These are phyloP conservation scores for Meda fulgida DNA, from an alignment of 2,797 vertebrate species.

Conservation along the genomic window DNA sequence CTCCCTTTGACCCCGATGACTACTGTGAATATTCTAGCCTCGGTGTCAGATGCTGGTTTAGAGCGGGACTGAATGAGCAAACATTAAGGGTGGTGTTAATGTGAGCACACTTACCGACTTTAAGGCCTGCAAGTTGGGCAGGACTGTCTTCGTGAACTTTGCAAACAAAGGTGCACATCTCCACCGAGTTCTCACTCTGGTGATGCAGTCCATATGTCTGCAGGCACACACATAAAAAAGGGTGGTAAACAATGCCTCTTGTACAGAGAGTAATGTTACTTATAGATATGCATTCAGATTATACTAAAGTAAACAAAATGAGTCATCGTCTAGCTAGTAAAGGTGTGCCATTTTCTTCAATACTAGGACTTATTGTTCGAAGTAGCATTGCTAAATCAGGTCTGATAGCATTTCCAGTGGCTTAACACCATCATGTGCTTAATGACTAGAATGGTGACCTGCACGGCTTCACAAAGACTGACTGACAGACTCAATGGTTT, in stretches of 20 bases:
- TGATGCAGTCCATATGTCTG: slow-evolving; percentile 96
- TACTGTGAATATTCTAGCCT: slow-evolving; percentile 9
- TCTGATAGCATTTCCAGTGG: slow-evolving; percentile 11
- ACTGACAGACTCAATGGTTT: slow-evolving; percentile 5
- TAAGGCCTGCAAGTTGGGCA: slow-evolving; percentile 88
- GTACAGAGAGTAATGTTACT: background rate
- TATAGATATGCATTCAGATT: background rate
- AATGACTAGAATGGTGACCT: slow-evolving; percentile 13
- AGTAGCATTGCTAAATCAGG: slow-evolving; percentile 1
- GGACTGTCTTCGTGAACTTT: slow-evolving; percentile 89
- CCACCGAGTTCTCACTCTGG: slow-evolving; percentile 89
- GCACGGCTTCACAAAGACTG: background rate
- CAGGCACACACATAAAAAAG: slow-evolving; percentile 57
- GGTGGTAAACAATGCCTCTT: background rate
- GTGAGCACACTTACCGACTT: slow-evolving; percentile 82
- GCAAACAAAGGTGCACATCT: slow-evolving; percentile 97
- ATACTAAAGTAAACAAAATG: slow-evolving; percentile 11
- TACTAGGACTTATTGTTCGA: background rate
- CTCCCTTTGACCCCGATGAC: background rate
- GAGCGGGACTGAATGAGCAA: slow-evolving; percentile 3
- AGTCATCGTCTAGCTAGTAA: background rate
- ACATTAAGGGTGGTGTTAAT: slow-evolving; percentile 33
- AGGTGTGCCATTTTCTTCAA: slow-evolving; percentile 1
- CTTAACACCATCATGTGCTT: slow-evolving; percentile 13
- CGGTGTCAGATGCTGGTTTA: slow-evolving; percentile 32